These are phyloP conservation scores for Cremastobaeus sp. DNA, from an alignment of 2,888 invertebrate species.

Conservation along the genomic window DNA sequence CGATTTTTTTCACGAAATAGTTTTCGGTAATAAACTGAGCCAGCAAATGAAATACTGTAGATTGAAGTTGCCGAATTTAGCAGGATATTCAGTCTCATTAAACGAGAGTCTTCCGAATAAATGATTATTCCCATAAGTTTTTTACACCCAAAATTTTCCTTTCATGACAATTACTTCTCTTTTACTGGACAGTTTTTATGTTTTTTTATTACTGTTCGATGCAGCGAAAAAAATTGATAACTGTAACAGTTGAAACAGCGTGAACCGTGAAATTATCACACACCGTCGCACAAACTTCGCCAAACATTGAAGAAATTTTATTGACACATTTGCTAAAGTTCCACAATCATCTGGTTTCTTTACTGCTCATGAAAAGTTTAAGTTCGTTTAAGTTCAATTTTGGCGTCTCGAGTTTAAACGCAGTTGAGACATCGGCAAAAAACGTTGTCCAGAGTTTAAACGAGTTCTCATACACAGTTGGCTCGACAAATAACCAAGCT, in stretches of 20 bases:
- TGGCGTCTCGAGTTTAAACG: constrained; percentile 49
- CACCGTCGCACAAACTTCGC: constrained; percentile 43
- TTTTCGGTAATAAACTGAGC: too few relatives aligned
- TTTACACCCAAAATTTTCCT: too few relatives aligned
- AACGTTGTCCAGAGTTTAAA: constrained; percentile 43
- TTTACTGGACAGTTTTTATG: too few relatives aligned
- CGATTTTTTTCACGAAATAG: too few relatives aligned
- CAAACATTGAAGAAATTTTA: constrained; percentile 57
- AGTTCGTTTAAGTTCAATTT: constrained; percentile 59
- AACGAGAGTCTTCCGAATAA: too few relatives aligned
- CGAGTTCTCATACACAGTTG: constrained; percentile 48
- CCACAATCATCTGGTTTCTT: constrained; percentile 56
- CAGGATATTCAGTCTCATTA: too few relatives aligned
- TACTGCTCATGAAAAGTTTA: constrained; percentile 59
- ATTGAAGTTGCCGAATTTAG: too few relatives aligned
- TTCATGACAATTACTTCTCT: too few relatives aligned
- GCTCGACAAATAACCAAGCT: constrained; percentile 8
- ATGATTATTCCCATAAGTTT: too few relatives aligned
- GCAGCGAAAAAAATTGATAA: constrained; percentile 20
- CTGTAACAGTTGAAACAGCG: constrained; percentile 10
- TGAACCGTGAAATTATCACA: constrained; percentile 50
- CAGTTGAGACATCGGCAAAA: constrained; percentile 47
- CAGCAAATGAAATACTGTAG: too few relatives aligned
- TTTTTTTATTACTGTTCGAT: too few relatives aligned
- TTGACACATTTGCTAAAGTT: constrained; percentile 56